A percentile compares a stretch with the other conserved stretches of the same genome.
phyloP scores from a whole-genome alignment of 2,888 invertebrate genomes.

The Cerceris ruficornis region DNA sequence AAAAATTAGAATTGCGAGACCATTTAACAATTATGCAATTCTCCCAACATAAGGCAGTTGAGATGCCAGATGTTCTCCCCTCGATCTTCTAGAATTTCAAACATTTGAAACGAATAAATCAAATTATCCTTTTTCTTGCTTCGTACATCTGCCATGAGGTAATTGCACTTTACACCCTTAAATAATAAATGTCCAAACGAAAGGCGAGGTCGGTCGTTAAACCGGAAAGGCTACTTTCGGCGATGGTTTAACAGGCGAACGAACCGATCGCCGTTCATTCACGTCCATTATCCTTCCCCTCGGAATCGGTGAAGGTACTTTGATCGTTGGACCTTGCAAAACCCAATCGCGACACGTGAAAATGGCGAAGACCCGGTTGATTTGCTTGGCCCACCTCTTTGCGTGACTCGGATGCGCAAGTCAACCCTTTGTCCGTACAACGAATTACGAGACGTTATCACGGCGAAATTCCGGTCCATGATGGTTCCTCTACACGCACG shows the following conservation, averaged over 20 bases:
- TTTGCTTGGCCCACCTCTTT: slow-evolving; percentile 23
- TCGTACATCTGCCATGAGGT: too few relatives aligned
- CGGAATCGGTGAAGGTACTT: not conserved
- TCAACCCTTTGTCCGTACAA: slow-evolving; percentile 11
- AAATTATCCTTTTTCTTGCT: too few relatives aligned
- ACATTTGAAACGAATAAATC: too few relatives aligned
- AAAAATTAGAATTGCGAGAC: too few relatives aligned
- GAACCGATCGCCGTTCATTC: not conserved
- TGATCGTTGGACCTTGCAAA: not conserved
- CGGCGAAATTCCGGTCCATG: slow-evolving; percentile 18
- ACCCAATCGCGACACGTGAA: slow-evolving; percentile 2
- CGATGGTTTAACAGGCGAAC: not conserved
- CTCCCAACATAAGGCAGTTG: too few relatives aligned
- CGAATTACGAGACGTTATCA: slow-evolving; percentile 44
- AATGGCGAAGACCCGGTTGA: slow-evolving; percentile 8
- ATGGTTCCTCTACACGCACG: not conserved
- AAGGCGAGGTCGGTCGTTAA: not conserved
- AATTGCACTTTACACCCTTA: too few relatives aligned
- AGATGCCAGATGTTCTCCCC: too few relatives aligned
- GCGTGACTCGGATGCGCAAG: slow-evolving; percentile 28
- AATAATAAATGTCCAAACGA: too few relatives aligned
- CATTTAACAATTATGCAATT: too few relatives aligned
- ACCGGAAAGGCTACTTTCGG: not conserved
- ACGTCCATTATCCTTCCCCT: not conserved
- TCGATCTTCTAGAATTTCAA: too few relatives aligned